These are phyloP conservation scores for Podarcis muralis DNA, from an alignment of 2,113 vertebrate genomes.

Conservation along the genomic window DNA sequence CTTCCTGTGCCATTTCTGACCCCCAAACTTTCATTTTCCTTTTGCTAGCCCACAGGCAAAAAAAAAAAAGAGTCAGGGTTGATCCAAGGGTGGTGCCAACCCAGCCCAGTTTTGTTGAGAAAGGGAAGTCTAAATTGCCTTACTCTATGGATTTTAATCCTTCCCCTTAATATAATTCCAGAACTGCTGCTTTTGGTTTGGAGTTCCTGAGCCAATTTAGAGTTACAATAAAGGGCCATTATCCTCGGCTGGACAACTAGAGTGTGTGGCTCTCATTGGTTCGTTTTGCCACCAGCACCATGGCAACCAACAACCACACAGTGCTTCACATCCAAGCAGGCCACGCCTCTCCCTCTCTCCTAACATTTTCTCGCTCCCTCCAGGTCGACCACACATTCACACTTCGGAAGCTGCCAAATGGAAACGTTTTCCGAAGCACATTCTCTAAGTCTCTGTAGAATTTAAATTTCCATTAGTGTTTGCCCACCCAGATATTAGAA, in stretches of 20 bases:
- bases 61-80: background rate
- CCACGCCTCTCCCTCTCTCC: conserved; percentile 45
- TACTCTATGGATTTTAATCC: background rate
- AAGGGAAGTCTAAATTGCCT: background rate
- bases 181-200: background rate
- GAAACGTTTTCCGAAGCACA: conserved; percentile 70
- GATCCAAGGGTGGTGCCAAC: background rate
- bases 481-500: conserved; percentile 66
- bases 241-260: conserved; percentile 2
- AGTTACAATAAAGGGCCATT: background rate
- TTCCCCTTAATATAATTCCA: conserved; percentile 10
- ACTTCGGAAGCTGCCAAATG: conserved; percentile 57
- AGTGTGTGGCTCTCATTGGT: background rate
- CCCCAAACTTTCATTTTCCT: background rate
- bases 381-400: conserved; percentile 59
- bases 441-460: conserved; percentile 68
- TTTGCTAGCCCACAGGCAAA: background rate
- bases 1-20: background rate
- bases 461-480: conserved; percentile 65
- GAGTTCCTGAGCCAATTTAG: background rate
- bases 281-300: background rate
- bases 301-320: conserved; percentile 5
- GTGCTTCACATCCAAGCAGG: conserved; percentile 10
- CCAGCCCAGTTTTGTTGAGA: background rate
- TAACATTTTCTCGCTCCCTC: conserved; percentile 44